Base-by-base conservation (phyloP, 2,888 invertebrate genomes). In the Agonopterix arenella region DNA sequence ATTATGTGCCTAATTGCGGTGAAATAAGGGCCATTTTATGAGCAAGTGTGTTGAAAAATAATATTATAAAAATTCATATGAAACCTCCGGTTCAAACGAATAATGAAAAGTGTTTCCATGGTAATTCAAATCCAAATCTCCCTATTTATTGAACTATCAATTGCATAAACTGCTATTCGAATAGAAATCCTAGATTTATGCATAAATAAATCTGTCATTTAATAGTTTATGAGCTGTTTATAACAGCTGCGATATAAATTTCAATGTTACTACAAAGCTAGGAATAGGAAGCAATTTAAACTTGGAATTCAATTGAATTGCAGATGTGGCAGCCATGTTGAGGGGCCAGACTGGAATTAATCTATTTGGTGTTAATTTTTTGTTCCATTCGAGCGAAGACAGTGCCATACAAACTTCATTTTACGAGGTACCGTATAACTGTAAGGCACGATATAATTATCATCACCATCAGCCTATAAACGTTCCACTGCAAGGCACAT, bases 171-270 rank as follows among this genome's bases (percentile, higher is more conserved):
- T 40, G 40, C 4, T n/a, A 40, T 40, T 40, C 4, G 9, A n/a
- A n/a, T 40, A 40, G 9, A 40, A n/a, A 40, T 40, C 43, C 53
- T 49, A 52, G 64, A 63, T 73, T 72, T 72, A 72, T 70, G 62
- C 60, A 66, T 68, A 68, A 68, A 76, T 76, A 76, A 76, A 76
- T 75, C 73, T 70, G 67, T 62, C 70, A 59, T 62, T 64, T 70
- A 66, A 65, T 72, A 66, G 74, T 79, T 77, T 76, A 79, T 75
- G 74, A 72, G 68, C 68, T 74, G 71, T 79, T 76, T 68, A 71
- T 69, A 70, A 63, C 80, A 80, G 73, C 74, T 68, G 73, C 72
- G 71, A 70, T 28, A 75, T 76, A 76, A 18, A 73, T 47, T n/a
- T 47, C 49, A 44, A n/a, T 48, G 48, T 48, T 44, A 44, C 44